A percentile compares a stretch with the other conserved stretches of the same genome.
Evolutionary conservation across 2,888 invertebrate species (phyloP).

Genomic region (Mythimna ferrago): DNA sequence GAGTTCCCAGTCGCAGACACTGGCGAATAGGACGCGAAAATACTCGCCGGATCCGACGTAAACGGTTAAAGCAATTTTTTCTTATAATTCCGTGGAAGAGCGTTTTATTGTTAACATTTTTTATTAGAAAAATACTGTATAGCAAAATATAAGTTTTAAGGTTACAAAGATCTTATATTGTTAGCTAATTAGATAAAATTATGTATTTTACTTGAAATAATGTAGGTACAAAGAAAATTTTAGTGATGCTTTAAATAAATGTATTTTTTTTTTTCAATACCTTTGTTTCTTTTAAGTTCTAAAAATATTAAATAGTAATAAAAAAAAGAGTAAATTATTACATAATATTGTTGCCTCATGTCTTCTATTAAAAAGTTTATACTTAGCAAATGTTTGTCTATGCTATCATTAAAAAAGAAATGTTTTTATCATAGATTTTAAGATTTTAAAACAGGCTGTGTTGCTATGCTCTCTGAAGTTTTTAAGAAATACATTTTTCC

Average conservation of each 20-base stretch:
- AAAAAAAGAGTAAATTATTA: slow-evolving; percentile 1
- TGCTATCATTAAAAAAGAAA: slow-evolving; percentile 2
- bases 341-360: slow-evolving; percentile 3
- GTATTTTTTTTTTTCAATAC: background rate
- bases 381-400: slow-evolving; percentile 6
- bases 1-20: too few relatives aligned
- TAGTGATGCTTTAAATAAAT: background rate
- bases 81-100: slow-evolving; percentile 4
- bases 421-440: slow-evolving; percentile 24
- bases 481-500: slow-evolving; percentile 47
- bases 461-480: slow-evolving; percentile 50
- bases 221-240: slow-evolving; percentile 15
- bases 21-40: too few relatives aligned
- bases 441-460: slow-evolving; percentile 40
- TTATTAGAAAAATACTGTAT: background rate
- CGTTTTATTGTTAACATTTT: background rate
- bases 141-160: background rate
- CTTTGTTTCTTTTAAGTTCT: background rate
- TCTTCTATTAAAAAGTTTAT: slow-evolving; percentile 18
- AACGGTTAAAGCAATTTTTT: background rate
- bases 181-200: background rate
- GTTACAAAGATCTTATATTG: slow-evolving; percentile 1
- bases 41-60: too few relatives aligned
- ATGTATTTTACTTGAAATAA: slow-evolving; percentile 13
- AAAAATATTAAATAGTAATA: background rate